Conservation (phyloP, 92 coral and sea anemone species). For the Nematostella vectensis region DNA sequence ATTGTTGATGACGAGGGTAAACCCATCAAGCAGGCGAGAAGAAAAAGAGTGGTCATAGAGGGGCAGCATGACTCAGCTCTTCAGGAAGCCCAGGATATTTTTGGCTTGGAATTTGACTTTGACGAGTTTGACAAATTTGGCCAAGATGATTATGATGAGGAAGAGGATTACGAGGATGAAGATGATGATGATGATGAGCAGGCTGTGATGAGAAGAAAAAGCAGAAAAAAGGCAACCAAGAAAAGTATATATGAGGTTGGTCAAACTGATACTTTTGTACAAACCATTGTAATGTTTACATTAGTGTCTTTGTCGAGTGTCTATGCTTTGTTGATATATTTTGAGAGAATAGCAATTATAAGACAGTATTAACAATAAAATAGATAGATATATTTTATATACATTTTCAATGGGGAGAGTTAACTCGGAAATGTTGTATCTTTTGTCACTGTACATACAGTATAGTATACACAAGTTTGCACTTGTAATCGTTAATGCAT, state of each 20-base stretch:
- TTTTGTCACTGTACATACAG: too few relatives aligned
- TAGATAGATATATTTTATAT: too few relatives aligned
- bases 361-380: too few relatives aligned
- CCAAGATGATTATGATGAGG: conserved; percentile 73
- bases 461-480: too few relatives aligned
- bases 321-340: too few relatives aligned
- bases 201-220: conserved; percentile 29
- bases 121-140: conserved; percentile 98
- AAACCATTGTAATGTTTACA: too few relatives aligned
- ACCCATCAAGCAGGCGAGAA: conserved; percentile 71
- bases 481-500: too few relatives aligned
- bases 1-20: conserved; percentile 98
- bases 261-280: not conserved
- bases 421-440: too few relatives aligned
- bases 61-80: conserved; percentile 87
- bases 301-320: too few relatives aligned
- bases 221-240: conserved; percentile 59
- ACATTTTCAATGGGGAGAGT: too few relatives aligned
- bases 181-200: conserved; percentile 67
- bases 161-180: conserved; percentile 81
- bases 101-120: conserved; percentile 95
- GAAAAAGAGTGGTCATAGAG: conserved; percentile 52
- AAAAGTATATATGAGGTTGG: conserved; percentile 86
- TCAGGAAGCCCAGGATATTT: conserved; percentile 99
- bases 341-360: too few relatives aligned